Base-by-base conservation (phyloP, 92 coral and sea anemone genomes). In the Epizoanthus rinbou region DNA sequence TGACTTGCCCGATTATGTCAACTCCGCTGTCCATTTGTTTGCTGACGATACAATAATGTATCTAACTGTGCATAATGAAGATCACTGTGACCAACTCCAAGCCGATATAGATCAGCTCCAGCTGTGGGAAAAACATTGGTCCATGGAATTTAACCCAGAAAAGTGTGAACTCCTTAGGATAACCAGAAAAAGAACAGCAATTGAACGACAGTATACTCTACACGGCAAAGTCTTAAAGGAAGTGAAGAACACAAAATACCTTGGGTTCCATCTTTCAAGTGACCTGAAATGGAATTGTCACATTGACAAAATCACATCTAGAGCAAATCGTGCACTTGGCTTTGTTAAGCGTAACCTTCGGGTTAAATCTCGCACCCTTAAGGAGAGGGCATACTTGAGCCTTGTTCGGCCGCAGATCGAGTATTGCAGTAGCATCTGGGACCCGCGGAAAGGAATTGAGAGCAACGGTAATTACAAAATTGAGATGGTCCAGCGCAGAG, bases 81-180 rank as follows among this genome's bases (percentile, higher is more conserved):
- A 63, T 33, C 7, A 41, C 58, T 79, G 72, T 60, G 59, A 33
- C 72, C 72, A 79, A 60, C 62, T 79, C 19, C 83, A 79, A 9
- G 21, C 63, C 13, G 63, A 57, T 14, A 57, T 57, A 57, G 18
- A 57, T 57, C 63, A 57, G 63, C 69, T 57, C 4, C 22, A 76
- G 25, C 63, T 54, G 45, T 57, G 68, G 81, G 81, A 76, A 57
- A 21, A 76, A 1, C 66, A 76, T 11, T 76, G 81, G 81, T 28
- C 39, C 47, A 57, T 57, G 63, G 63, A 57, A 14, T 57, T 57
- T 14, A 75, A 75, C 35, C 81, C 81, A 11, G 81, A 75, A 9
- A 75, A 75, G 16, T 75, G 54, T 57, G 81, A 75, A 56, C 10
- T 75, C 19, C 67, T 75, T 0, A 25, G 81, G 33, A 17, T 75